These are phyloP conservation scores for Cremastinae sp. DNA, from an alignment of 2,888 invertebrate genomes.

Conservation along the genomic window DNA sequence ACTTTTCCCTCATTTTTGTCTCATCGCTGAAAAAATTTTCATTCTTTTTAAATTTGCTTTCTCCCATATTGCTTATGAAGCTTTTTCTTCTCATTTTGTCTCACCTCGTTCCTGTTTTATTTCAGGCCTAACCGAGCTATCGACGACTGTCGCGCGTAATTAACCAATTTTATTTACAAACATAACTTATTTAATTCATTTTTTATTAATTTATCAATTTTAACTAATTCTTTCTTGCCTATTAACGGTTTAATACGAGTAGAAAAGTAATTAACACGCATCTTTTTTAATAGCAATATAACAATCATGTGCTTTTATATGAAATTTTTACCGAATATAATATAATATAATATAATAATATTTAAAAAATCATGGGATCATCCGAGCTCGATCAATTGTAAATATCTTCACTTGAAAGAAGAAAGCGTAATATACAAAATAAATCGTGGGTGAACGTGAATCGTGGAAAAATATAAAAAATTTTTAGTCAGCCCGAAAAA, in stretches of 20 bases:
- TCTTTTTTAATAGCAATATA: conserved; percentile 25
- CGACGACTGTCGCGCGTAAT: conserved; percentile 55
- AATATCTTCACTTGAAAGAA: conserved; percentile 12
- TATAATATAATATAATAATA: no score
- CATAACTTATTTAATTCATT: conserved; percentile 19
- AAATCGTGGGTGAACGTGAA: neutral
- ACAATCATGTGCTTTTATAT: conserved; percentile 33
- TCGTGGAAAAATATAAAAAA: neutral
- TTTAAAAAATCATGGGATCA: no score
- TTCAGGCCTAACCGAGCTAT: conserved; percentile 52
- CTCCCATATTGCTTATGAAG: conserved; percentile 9
- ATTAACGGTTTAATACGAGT: neutral
- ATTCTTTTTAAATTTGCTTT: neutral
- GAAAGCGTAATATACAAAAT: conserved; percentile 8
- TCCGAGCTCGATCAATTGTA: no score
- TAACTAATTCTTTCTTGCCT: conserved; percentile 8
- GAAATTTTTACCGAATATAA: no score
- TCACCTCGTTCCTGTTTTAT: conserved; percentile 46
- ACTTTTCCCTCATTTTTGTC: neutral
- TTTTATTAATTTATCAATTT: conserved; percentile 15
- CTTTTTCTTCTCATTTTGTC: conserved; percentile 23
- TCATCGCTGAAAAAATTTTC: no score
- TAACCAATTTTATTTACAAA: conserved; percentile 45
- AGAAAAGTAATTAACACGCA: neutral
- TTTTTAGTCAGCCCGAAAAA: conserved; percentile 2